These are phyloP conservation scores for Silurus meridionalis DNA, from an alignment of 2,113 vertebrate genomes.

Conservation along the genomic window DNA sequence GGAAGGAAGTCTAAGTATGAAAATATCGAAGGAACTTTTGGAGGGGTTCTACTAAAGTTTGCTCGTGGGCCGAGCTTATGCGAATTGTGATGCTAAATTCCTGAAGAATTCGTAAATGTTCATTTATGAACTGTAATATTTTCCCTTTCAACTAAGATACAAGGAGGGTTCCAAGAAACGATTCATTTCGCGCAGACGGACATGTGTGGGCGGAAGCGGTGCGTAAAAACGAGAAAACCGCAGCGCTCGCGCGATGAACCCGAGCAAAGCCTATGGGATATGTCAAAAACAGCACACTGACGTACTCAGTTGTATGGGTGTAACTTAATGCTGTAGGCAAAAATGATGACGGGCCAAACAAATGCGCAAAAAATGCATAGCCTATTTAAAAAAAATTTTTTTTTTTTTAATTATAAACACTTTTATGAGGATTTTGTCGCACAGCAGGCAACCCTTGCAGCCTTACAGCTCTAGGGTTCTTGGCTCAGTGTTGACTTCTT, in stretches of 20 bases:
- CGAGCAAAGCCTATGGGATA: background rate
- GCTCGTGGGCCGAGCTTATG: background rate
- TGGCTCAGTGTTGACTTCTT: background rate
- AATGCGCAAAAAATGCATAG: background rate
- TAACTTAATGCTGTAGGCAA: background rate
- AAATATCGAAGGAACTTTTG: too few relatives aligned
- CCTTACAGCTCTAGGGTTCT: background rate
- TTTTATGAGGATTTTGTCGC: background rate
- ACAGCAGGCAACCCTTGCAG: background rate
- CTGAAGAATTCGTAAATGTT: background rate
- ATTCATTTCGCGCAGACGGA: constrained; percentile 11
- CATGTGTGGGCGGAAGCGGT: constrained; percentile 6
- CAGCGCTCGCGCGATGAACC: background rate
- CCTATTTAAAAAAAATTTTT: too few relatives aligned
- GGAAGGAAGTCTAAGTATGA: background rate
- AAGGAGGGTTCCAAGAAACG: constrained; percentile 6
- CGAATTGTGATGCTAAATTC: background rate
- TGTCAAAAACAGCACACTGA: background rate
- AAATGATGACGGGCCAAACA: background rate
- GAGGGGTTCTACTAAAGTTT: background rate
- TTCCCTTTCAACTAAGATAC: background rate
- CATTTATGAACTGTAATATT: background rate
- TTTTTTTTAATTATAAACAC: too few relatives aligned
- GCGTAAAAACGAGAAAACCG: background rate
- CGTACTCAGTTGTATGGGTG: background rate